Conservation (phyloP, 1,140 invertebrate genomes). For the Drosophila setifemur region DNA sequence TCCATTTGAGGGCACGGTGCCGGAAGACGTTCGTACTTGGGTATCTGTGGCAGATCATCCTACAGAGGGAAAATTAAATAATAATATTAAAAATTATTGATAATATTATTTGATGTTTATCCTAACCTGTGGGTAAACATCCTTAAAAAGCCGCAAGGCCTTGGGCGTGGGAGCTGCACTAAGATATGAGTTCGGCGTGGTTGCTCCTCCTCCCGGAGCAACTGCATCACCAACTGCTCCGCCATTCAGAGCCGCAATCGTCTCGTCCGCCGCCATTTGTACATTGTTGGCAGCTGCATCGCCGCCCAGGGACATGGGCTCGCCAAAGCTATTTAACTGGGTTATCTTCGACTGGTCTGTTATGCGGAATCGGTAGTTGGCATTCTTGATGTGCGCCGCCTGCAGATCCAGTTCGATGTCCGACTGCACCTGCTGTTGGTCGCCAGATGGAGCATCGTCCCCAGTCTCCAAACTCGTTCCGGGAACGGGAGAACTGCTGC, state of each 20-base stretch:
- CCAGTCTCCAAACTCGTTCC: slow-evolving; percentile 22
- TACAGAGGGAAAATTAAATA: neutral
- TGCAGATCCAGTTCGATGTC: slow-evolving; percentile 75
- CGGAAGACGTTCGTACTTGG: slow-evolving; percentile 77
- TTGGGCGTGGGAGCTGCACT: slow-evolving; percentile 60
- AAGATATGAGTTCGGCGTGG: slow-evolving; percentile 21
- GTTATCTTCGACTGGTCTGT: slow-evolving; percentile 80
- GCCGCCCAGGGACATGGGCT: slow-evolving; percentile 66
- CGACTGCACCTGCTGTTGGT: slow-evolving; percentile 49
- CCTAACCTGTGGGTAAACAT: slow-evolving; percentile 81
- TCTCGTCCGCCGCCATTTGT: slow-evolving; percentile 67
- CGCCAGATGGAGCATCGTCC: slow-evolving; percentile 9
- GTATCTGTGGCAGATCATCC: slow-evolving; percentile 83
- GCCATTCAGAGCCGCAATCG: slow-evolving; percentile 62
- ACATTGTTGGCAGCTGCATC: slow-evolving; percentile 66
- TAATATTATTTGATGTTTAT: too few relatives aligned
- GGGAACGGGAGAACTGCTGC: slow-evolving; percentile 57
- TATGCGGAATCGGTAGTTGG: slow-evolving; percentile 81
- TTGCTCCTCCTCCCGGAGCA: slow-evolving; percentile 29
- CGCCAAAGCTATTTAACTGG: slow-evolving; percentile 77
- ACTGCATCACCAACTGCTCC: slow-evolving; percentile 59
- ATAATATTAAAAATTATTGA: neutral
- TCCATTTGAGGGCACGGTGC: slow-evolving; percentile 82
- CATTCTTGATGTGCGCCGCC: slow-evolving; percentile 76
- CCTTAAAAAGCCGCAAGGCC: slow-evolving; percentile 70